Evolutionary conservation across 2,113 vertebrate genomes (phyloP).

Genomic region (Xiphophorus maculatus): DNA sequence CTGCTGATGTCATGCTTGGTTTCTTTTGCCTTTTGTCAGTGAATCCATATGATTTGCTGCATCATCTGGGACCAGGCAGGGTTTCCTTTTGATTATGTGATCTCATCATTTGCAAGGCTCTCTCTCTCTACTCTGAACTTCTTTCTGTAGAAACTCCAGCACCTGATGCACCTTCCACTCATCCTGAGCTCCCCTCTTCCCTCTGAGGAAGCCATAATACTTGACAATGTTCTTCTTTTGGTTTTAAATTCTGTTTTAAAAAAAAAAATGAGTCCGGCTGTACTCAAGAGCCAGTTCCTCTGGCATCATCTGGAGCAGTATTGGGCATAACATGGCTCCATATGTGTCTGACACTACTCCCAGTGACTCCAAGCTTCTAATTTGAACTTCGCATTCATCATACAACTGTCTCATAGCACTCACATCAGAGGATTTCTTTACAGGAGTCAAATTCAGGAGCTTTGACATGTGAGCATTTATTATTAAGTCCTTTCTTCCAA

Average conservation of each 20-base stretch:
- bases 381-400: too few species aligned
- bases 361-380: too few species aligned
- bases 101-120: slow-evolving; percentile 9
- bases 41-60: background rate
- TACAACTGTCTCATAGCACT: too few species aligned
- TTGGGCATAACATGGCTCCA: background rate
- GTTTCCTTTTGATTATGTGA: slow-evolving; percentile 2
- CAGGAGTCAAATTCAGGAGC: too few species aligned
- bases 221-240: too few species aligned
- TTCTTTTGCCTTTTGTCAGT: slow-evolving; percentile 6
- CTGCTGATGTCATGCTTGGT: background rate
- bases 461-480: too few species aligned
- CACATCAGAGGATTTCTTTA: too few species aligned
- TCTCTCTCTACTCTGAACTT: slow-evolving; percentile 3
- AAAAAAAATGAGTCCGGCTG: background rate
- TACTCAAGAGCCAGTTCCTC: slow-evolving; percentile 5
- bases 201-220: too few species aligned
- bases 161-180: slow-evolving; percentile 11
- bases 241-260: too few species aligned
- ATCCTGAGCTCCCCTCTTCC: slow-evolving; percentile 3
- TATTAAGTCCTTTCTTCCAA: too few species aligned
- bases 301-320: slow-evolving; percentile 7
- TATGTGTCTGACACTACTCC: background rate
- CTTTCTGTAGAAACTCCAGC: slow-evolving; percentile 1
- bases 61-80: background rate